phyloP scores from a whole-genome alignment of 2,113 vertebrate species.

The Neodon shergylaensis region DNA sequence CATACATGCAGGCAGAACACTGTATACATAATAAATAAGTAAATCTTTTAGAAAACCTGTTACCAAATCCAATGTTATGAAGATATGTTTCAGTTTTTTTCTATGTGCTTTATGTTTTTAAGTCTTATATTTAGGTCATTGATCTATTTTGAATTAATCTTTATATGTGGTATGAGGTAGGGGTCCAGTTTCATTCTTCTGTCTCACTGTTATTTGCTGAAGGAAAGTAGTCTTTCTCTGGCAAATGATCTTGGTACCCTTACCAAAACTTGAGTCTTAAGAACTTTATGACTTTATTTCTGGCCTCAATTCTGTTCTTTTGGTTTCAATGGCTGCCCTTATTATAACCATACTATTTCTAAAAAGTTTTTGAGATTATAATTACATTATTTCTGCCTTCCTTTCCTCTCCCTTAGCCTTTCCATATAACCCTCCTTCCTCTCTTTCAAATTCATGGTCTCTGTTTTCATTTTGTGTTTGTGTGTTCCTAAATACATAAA shows the following conservation, averaged over 20 bases:
- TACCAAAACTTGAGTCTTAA: neutral
- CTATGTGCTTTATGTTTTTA: neutral
- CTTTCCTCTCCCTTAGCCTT: neutral
- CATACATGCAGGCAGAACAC: too few relatives aligned
- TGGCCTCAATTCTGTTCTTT: neutral
- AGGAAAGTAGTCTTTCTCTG: neutral
- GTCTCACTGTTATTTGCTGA: neutral
- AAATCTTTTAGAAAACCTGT: neutral
- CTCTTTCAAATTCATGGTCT: neutral
- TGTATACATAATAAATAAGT: too few relatives aligned
- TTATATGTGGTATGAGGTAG: neutral
- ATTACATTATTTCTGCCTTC: neutral
- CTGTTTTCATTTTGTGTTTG: neutral
- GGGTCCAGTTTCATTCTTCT: neutral
- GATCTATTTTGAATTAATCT: neutral
- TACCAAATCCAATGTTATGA: neutral
- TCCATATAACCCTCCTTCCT: neutral
- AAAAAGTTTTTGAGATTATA: neutral
- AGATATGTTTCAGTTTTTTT: neutral
- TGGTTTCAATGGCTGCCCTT: neutral
- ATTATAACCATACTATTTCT: neutral
- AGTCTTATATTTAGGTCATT: neutral
- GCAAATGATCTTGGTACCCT: neutral
- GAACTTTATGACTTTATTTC: conserved; percentile 44
- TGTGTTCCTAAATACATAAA: neutral